A percentile compares a stretch with the other conserved stretches of the same genome.
These are phyloP conservation scores for Eulemur macaco DNA, from an alignment of 2,113 vertebrate species.

Conservation along the genomic window DNA sequence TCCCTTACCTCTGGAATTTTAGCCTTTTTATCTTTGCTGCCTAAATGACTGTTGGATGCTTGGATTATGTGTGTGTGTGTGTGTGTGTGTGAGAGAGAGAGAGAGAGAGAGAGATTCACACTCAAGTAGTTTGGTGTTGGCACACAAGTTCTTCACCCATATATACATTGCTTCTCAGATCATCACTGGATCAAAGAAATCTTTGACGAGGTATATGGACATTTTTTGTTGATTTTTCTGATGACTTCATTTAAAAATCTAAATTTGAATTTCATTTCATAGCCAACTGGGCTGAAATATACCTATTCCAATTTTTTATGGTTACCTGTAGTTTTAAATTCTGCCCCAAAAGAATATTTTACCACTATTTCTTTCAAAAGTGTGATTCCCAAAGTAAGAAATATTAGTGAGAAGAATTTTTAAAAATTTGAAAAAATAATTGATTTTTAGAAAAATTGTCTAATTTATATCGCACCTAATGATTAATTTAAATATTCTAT, in stretches of 20 bases:
- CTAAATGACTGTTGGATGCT: background rate
- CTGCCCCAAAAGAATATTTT: background rate
- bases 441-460: background rate
- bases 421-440: background rate
- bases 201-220: background rate
- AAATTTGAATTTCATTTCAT: background rate
- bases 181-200: background rate
- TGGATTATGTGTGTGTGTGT: background rate
- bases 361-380: background rate
- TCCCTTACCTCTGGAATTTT: background rate
- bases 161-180: background rate
- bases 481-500: background rate
- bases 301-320: background rate
- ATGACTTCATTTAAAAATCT: background rate
- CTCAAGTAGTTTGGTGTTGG: background rate
- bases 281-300: background rate
- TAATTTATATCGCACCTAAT: background rate
- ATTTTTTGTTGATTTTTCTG: background rate
- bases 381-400: background rate
- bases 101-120: background rate
- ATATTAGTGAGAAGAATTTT: background rate
- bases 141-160: background rate
- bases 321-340: background rate
- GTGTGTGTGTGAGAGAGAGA: background rate
- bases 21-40: background rate